Evolutionary conservation across 2,797 vertebrate genomes (phyloP), one percentile per base, ranked within the genome.

Genomic region (Gymnodraco acuticeps): DNA sequence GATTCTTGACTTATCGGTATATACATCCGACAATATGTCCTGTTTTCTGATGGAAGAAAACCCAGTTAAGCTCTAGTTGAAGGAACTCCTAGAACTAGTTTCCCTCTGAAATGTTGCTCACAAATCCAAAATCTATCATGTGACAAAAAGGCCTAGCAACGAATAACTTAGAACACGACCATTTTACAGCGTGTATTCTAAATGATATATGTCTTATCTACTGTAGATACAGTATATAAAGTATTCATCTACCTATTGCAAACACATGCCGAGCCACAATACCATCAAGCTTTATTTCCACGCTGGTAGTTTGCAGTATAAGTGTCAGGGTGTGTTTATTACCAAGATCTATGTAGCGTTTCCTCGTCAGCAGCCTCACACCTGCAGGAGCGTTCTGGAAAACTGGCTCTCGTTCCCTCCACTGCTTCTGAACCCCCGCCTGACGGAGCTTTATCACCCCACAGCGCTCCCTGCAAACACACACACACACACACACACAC

Each of bases 291-390:
- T 27, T 0, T 1, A 19, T 50, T 27, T 19, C 11, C 17, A 5
- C 38, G 17, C 42, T 0, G 41, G 9, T 15, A 7, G 5, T 17
- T 33, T 20, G 5, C 14, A 23, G 38, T 13, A 2, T 17, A 45
- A 38, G 13, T 7, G 38, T 60, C 27, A 17, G 47, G 17, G 53
- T 46, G 48, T 43, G 2, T 52, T 74, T 71, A 92, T 96, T 95
- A 99, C 98, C 98, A 38, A 97, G 94, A 91, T 98, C 97, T 69
- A 97, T 84, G 67, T 96, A 97, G 94, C 97, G 97, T 92, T 98
- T 97, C 94, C 98, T 96, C 81, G 96, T 93, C 89, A 97, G 95
- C 90, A 95, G 95, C 77, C 93, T 92, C 4, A 94, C 88, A n/a
- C 94, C 92, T 3, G 93, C 94, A 0, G 91, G 95, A 81, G 94